phyloP scores from a whole-genome alignment of 2,797 vertebrate species.

The Mormyrus hasselquistii region DNA sequence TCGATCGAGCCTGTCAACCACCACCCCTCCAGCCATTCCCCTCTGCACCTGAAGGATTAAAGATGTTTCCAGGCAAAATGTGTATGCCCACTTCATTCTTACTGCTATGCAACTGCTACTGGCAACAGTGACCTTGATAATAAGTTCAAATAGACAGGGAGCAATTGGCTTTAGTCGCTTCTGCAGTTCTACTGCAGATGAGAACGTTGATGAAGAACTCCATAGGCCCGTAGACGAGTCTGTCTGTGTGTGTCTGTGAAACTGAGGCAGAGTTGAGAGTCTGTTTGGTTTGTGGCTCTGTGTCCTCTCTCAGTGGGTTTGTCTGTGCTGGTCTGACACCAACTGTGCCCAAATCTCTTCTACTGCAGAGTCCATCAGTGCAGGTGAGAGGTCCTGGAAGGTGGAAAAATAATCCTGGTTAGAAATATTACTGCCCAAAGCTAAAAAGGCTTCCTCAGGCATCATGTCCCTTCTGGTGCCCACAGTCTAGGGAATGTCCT shows the following conservation, averaged over 20 bases:
- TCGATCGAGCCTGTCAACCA: background rate
- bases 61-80: background rate
- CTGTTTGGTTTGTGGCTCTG: slow-evolving; percentile 18
- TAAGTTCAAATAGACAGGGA: background rate
- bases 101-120: background rate
- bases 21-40: background rate
- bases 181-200: slow-evolving; percentile 66
- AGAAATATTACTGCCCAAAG: slow-evolving; percentile 59
- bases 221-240: background rate
- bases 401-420: slow-evolving; percentile 77
- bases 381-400: slow-evolving; percentile 76
- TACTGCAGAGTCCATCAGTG: slow-evolving; percentile 79
- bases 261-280: background rate
- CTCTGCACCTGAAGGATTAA: background rate
- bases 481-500: slow-evolving; percentile 12
- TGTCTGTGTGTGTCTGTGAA: slow-evolving; percentile 22
- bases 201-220: slow-evolving; percentile 55
- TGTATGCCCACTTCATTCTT: background rate
- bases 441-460: slow-evolving; percentile 43
- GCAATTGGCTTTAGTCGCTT: background rate
- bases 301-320: slow-evolving; percentile 53
- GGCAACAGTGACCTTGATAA: background rate
- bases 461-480: background rate
- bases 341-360: slow-evolving; percentile 73
- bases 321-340: slow-evolving; percentile 63